Evolutionary conservation across 2,113 vertebrate species (phyloP).

Genomic region (Monopterus albus): DNA sequence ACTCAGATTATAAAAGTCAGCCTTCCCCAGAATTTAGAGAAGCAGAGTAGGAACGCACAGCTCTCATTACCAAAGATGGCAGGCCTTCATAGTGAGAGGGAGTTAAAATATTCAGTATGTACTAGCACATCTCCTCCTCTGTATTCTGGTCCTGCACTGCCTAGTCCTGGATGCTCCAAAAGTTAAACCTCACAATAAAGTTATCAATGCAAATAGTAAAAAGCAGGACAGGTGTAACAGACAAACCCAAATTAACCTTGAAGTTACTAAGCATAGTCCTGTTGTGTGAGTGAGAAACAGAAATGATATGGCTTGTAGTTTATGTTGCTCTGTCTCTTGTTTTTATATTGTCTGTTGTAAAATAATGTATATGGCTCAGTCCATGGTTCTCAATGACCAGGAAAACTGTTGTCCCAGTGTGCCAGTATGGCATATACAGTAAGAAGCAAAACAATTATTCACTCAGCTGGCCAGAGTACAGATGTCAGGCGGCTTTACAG

Average conservation of each 20-base stretch:
- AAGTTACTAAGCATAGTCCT: neutral
- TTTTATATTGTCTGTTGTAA: neutral
- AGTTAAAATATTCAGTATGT: conserved; percentile 62
- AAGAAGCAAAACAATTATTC: conserved; percentile 27
- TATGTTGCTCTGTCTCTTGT: neutral
- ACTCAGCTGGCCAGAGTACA: conserved; percentile 17
- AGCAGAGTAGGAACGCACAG: conserved; percentile 28
- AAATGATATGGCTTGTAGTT: neutral
- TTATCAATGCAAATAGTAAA: conserved; percentile 70
- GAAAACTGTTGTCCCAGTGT: conserved; percentile 4
- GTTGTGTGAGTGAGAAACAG: neutral
- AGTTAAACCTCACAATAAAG: conserved; percentile 72
- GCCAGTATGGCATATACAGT: neutral
- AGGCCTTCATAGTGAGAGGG: conserved; percentile 47
- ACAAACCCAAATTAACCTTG: conserved; percentile 45
- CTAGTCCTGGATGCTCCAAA: conserved; percentile 51
- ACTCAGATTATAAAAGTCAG: conserved; percentile 59
- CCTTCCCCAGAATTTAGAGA: conserved; percentile 33
- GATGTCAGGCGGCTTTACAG: conserved; percentile 26
- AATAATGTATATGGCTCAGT: neutral
- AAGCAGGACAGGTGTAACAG: conserved; percentile 59
- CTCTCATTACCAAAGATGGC: conserved; percentile 44
- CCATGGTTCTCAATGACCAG: neutral
- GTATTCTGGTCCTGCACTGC: conserved; percentile 51
- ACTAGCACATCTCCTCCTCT: conserved; percentile 38